Conservation (phyloP, 2,113 vertebrate genomes). For the Embiotoca jacksoni region DNA sequence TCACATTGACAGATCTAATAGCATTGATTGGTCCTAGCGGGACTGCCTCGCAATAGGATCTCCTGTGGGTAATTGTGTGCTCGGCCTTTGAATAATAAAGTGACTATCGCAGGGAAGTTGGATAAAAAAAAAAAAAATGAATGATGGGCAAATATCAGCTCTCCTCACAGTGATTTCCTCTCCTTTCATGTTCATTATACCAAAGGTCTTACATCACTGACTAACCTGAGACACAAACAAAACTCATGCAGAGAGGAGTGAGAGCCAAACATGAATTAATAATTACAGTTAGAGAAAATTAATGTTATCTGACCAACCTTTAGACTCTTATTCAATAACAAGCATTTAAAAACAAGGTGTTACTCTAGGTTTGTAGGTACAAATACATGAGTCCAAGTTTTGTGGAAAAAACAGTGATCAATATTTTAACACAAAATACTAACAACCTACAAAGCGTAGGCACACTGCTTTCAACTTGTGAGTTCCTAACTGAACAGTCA, state of each 20-base stretch:
- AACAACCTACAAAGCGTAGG: not conserved
- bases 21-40: constrained; percentile 71
- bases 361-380: not conserved
- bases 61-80: constrained; percentile 63
- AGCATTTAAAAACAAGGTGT: constrained; percentile 23
- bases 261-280: not conserved
- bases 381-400: constrained; percentile 16
- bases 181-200: constrained; percentile 24
- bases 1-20: constrained; percentile 60
- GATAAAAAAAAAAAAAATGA: constrained; percentile 41
- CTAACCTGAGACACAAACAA: not conserved
- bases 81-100: constrained; percentile 76
- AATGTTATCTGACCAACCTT: constrained; percentile 6
- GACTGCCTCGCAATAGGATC: constrained; percentile 49
- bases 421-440: no score
- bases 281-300: constrained; percentile 1
- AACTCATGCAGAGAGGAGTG: not conserved
- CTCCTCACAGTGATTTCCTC: constrained; percentile 17
- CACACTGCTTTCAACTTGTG: not conserved
- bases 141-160: constrained; percentile 53
- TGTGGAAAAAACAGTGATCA: no score
- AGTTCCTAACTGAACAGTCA: not conserved
- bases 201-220: not conserved
- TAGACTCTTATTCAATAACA: constrained; percentile 10
- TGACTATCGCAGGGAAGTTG: constrained; percentile 31